Evolutionary conservation across 1,140 invertebrate genomes (phyloP), one percentile per base, ranked within the genome.

Genomic region (Dreissena polymorpha): DNA sequence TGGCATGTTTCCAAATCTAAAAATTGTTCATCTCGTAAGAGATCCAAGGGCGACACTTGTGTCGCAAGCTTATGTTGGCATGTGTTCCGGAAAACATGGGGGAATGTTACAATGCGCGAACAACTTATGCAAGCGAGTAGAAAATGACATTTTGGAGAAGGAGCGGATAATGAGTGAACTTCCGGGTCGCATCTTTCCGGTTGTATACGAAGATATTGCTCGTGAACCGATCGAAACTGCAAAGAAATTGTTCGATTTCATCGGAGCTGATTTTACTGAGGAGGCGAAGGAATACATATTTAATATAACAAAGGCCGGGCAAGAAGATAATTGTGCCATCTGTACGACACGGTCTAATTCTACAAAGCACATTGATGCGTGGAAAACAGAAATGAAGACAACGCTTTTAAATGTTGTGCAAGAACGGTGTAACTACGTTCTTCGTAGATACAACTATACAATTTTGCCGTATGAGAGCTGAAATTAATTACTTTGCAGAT

Each of bases 201-300:
- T 83, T 10, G n/a, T 83, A 51, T 83, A 83, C 29, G 25, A 69
- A 69, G 65, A 83, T 23, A 68, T 83, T 16, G 80, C 80, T n/a
- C 39, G n/a, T 1, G 23, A 73, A 39, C 80, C 80, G 6, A 27
- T 83, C 23, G 25, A 69, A 60, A 68, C 71, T 10, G 25, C 80
- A 49, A 53, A 69, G 27, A 69, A 64, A 25, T 27, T 83, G 50
- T 83, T 55, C 50, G 65, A 75, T 13, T 83, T 83, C 60, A 68
- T 74, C n/a, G 80, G 80, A 14, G 51, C 64, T 18, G 65, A 83
- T 27, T 83, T 75, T 63, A 75, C 71, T 0, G 16, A 18, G 23
- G 64, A 51, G 16, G 71, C 71, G 14, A 16, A 75, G 23, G n/a
- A 13, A 39, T 83, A 83, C 49, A 60, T 83, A 39, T 65, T 25